Percentiles rank a stretch among this genome's conserved stretches.
phyloP scores from a whole-genome alignment of 1,140 invertebrate genomes.

The Periplaneta americana region DNA sequence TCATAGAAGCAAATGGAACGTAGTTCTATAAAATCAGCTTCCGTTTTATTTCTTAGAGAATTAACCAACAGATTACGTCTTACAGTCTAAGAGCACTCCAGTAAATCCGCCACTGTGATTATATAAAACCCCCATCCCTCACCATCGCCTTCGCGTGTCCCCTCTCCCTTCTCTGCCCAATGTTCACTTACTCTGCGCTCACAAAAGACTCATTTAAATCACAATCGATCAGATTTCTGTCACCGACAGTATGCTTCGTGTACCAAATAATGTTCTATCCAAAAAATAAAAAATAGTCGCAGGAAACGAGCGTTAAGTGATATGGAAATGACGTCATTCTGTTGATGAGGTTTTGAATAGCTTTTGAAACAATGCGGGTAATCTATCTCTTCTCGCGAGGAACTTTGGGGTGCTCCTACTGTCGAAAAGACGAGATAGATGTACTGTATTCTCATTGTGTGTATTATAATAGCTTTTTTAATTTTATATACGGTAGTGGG shows the following conservation, averaged over 20 bases:
- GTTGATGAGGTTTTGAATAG: background rate
- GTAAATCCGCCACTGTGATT: background rate
- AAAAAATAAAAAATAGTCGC: background rate
- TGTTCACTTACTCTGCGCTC: background rate
- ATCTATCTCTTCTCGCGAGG: background rate
- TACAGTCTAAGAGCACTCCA: too few relatives aligned
- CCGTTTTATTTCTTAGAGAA: too few relatives aligned
- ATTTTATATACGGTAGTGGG: background rate
- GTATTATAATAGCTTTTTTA: background rate
- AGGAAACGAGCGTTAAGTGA: background rate
- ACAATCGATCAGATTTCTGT: conserved; percentile 4
- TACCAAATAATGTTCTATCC: background rate
- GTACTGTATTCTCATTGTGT: background rate
- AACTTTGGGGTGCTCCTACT: background rate
- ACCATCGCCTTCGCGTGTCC: background rate
- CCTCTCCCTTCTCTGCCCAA: background rate
- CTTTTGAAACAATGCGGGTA: background rate
- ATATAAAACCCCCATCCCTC: background rate
- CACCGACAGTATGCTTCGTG: conserved; percentile 1
- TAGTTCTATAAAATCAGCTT: too few relatives aligned
- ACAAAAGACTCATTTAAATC: conserved; percentile 10
- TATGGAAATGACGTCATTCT: background rate
- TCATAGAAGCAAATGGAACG: too few relatives aligned
- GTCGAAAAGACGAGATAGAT: background rate
- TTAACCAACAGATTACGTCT: too few relatives aligned